A percentile compares a stretch with the other conserved stretches of the same genome.
phyloP scores from a whole-genome alignment of 1,140 invertebrate genomes.

The Yoshiicerus persimilis region DNA sequence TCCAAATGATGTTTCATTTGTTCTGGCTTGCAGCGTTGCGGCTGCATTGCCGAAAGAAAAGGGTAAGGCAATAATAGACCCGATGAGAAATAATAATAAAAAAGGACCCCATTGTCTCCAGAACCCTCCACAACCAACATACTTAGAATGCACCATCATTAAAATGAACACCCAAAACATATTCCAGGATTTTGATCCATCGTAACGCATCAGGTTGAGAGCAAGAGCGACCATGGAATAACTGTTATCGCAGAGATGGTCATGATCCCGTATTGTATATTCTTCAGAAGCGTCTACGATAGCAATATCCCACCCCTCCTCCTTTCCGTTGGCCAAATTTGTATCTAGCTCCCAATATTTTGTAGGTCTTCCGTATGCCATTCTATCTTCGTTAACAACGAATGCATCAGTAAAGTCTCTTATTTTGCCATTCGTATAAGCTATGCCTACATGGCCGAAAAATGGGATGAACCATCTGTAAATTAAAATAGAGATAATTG shows the following conservation, averaged over 20 bases:
- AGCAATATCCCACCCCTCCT: neutral
- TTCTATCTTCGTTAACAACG: neutral
- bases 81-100: neutral
- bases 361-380: neutral
- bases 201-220: neutral
- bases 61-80: neutral
- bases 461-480: neutral
- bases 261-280: neutral
- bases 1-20: too few relatives aligned
- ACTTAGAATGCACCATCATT: neutral
- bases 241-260: neutral
- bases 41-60: neutral
- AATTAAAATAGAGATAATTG: neutral
- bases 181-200: neutral
- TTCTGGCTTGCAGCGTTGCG: too few relatives aligned
- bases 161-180: neutral
- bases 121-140: neutral
- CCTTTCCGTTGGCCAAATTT: neutral
- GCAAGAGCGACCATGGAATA: neutral
- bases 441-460: neutral
- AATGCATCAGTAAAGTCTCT: neutral
- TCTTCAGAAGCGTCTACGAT: neutral
- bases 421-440: neutral
- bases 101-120: neutral
- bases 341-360: neutral